Evolutionary conservation across 1,140 invertebrate species (phyloP).

Genomic region (Penaeus indicus): DNA sequence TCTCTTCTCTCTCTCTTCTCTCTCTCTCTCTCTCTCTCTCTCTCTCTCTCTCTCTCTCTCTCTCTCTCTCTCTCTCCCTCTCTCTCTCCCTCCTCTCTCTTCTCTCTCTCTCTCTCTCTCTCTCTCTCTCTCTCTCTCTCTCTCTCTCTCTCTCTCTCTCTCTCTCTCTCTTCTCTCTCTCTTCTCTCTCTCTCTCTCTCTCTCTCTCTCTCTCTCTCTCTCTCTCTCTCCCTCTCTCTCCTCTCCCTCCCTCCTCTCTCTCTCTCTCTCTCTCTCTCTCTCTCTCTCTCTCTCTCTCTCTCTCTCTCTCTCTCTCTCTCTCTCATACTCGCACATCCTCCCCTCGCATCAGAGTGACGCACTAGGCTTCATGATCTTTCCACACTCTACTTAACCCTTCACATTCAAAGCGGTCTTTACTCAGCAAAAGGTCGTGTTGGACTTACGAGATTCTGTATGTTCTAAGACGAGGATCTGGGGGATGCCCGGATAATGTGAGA

Average conservation of each 20-base stretch:
- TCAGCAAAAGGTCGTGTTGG: too few species aligned
- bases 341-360: not conserved
- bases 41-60: not conserved
- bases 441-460: too few species aligned
- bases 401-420: too few species aligned
- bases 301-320: not conserved
- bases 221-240: not conserved
- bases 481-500: too few species aligned
- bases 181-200: not conserved
- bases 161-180: not conserved
- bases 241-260: not conserved
- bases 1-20: not conserved
- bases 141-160: not conserved
- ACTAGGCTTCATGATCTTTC: too few species aligned
- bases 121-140: not conserved
- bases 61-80: too few species aligned
- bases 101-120: not conserved
- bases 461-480: too few species aligned
- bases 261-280: not conserved
- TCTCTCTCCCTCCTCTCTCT: too few species aligned
- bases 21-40: not conserved
- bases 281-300: not conserved
- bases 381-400: too few species aligned
- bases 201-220: not conserved
- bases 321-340: not conserved